These are phyloP conservation scores for Helicoverpa zea DNA, from an alignment of 1,140 invertebrate genomes.

Conservation along the genomic window DNA sequence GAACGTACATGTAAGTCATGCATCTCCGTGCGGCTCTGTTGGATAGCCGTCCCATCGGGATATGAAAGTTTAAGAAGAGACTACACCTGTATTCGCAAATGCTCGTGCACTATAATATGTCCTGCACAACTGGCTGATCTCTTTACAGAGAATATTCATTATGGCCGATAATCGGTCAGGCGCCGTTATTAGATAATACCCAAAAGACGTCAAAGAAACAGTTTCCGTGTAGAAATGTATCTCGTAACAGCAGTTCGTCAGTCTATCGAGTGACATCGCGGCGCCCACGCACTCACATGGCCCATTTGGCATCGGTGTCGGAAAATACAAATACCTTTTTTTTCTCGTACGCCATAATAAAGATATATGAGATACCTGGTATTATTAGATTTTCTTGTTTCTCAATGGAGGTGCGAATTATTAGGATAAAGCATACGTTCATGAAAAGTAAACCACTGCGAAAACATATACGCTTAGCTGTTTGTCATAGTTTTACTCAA, in stretches of 20 bases:
- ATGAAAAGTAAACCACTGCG: too few relatives aligned
- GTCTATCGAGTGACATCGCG: not conserved
- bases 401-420: not conserved
- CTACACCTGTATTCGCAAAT: too few relatives aligned
- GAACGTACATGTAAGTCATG: too few relatives aligned
- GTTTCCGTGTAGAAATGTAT: not conserved
- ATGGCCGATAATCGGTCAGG: too few relatives aligned
- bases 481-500: too few relatives aligned
- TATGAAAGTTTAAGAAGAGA: too few relatives aligned
- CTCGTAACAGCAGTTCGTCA: not conserved
- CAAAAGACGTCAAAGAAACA: not conserved
- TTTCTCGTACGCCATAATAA: not conserved
- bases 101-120: too few relatives aligned
- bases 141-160: too few relatives aligned
- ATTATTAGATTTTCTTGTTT: not conserved
- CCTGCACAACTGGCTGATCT: too few relatives aligned
- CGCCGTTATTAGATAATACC: not conserved
- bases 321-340: constrained; percentile 1
- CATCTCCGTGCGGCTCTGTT: too few relatives aligned
- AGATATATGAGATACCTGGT: not conserved
- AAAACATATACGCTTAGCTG: too few relatives aligned
- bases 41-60: too few relatives aligned
- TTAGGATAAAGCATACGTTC: not conserved
- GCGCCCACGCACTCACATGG: not conserved
- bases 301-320: constrained; percentile 10